Evolutionary conservation across 2,797 vertebrate species (phyloP).

Genomic region (Menidia menidia): DNA sequence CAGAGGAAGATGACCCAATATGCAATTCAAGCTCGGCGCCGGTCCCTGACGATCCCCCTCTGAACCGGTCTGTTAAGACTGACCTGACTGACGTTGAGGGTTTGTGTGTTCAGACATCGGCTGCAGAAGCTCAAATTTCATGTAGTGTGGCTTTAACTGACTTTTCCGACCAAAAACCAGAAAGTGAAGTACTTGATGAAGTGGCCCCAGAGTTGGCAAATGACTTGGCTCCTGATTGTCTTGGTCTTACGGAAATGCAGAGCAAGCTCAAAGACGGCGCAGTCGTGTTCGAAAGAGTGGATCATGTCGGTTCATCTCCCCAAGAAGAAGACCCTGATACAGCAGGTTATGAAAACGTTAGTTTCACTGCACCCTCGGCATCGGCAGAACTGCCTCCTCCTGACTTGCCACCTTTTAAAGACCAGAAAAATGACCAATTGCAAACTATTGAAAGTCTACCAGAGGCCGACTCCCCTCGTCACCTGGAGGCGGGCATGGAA

Average conservation of each 20-base stretch:
- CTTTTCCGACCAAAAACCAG: constrained; percentile 5
- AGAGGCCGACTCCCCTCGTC: constrained; percentile 6
- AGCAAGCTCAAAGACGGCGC: neutral
- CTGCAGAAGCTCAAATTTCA: constrained; percentile 2
- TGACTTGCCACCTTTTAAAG: constrained; percentile 7
- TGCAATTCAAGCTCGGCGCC: neutral
- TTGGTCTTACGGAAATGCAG: neutral
- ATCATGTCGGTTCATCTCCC: neutral
- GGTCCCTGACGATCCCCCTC: neutral
- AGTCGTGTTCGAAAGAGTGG: neutral
- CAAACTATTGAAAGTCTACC: neutral
- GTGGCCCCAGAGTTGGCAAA: neutral
- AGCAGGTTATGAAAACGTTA: neutral
- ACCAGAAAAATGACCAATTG: constrained; percentile 14
- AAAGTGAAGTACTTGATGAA: constrained; percentile 9
- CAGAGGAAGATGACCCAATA: neutral
- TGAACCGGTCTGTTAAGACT: neutral
- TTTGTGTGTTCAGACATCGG: neutral
- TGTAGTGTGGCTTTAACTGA: neutral
- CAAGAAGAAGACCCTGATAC: neutral
- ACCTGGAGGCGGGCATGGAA: neutral
- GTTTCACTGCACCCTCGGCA: neutral
- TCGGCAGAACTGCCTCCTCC: constrained; percentile 9
- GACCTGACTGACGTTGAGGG: neutral
- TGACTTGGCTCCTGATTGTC: neutral